Evolutionary conservation across 1,140 invertebrate genomes (phyloP).

Genomic region (Aphelinus certus): DNA sequence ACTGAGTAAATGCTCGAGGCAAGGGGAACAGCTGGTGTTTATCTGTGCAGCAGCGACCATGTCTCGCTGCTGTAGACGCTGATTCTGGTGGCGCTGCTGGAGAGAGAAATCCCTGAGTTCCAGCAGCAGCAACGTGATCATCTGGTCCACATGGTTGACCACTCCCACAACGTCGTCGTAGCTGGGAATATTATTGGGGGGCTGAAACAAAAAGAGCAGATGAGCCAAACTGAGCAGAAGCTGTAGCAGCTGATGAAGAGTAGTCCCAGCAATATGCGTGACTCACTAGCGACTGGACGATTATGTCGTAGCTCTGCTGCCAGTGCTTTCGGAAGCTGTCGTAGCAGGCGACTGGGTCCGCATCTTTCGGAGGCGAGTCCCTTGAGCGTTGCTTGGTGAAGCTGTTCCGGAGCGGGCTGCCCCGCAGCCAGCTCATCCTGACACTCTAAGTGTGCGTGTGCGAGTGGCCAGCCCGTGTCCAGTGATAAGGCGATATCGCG

Average conservation of each 20-base stretch:
- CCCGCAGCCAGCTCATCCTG: conserved; percentile 75
- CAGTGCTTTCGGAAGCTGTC: conserved; percentile 95
- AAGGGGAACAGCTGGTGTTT: conserved; percentile 64
- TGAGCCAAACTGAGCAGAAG: no score
- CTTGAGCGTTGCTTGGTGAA: conserved; percentile 63
- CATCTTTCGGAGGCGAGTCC: conserved; percentile 66
- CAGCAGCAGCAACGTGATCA: conserved; percentile 86
- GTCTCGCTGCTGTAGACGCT: conserved; percentile 41
- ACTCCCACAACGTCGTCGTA: conserved; percentile 90
- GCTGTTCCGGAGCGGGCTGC: conserved; percentile 69
- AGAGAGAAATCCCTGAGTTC: conserved; percentile 72
- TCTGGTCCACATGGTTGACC: conserved; percentile 91
- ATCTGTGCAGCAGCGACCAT: conserved; percentile 62
- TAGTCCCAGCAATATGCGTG: no score
- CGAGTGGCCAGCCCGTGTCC: no score
- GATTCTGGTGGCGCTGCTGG: conserved; percentile 55
- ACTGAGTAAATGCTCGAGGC: conserved; percentile 79
- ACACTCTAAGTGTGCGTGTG: no score
- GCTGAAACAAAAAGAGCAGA: conserved; percentile 45
- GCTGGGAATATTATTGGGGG: conserved; percentile 65
- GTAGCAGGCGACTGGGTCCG: conserved; percentile 84
- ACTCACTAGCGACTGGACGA: conserved; percentile 73
- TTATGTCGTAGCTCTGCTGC: conserved; percentile 89
- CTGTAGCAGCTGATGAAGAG: no score
- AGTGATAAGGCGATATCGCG: no score